A percentile compares a stretch with the other conserved stretches of the same genome.
Evolutionary conservation across 2,888 invertebrate genomes (phyloP).

Genomic region (Dolichopus griseipennis): DNA sequence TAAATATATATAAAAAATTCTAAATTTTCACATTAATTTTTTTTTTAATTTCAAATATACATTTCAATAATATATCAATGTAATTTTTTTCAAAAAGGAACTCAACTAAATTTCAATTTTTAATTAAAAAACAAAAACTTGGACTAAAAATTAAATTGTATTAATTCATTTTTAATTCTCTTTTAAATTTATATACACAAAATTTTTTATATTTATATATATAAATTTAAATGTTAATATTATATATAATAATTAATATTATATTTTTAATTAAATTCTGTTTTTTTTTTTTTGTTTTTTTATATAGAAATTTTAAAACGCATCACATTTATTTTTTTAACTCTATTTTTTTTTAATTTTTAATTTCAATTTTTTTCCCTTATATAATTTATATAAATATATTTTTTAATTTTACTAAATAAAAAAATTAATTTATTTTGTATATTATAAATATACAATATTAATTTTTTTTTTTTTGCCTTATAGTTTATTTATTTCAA

Average conservation of each 20-base stretch:
- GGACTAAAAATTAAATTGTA: too few relatives aligned
- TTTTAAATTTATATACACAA: too few relatives aligned
- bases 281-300: neutral
- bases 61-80: too few relatives aligned
- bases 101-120: too few relatives aligned
- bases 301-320: conserved; percentile 5
- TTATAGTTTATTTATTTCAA: neutral
- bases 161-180: too few relatives aligned
- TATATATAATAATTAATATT: neutral
- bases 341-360: neutral
- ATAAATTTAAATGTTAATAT: neutral
- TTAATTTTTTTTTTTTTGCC: neutral
- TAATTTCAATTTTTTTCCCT: neutral
- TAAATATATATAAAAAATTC: too few relatives aligned
- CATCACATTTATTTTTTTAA: neutral
- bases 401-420: neutral
- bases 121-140: too few relatives aligned
- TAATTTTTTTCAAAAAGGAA: too few relatives aligned
- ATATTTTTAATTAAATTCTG: conserved; percentile 1
- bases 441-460: conserved; percentile 3
- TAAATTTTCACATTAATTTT: too few relatives aligned
- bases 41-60: too few relatives aligned
- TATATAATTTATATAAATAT: conserved; percentile 3
- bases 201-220: neutral
- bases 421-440: neutral